A percentile compares a stretch with the other conserved stretches of the same genome.
Conservation (phyloP, 2,888 invertebrate species). For the Byasa hedistus region DNA sequence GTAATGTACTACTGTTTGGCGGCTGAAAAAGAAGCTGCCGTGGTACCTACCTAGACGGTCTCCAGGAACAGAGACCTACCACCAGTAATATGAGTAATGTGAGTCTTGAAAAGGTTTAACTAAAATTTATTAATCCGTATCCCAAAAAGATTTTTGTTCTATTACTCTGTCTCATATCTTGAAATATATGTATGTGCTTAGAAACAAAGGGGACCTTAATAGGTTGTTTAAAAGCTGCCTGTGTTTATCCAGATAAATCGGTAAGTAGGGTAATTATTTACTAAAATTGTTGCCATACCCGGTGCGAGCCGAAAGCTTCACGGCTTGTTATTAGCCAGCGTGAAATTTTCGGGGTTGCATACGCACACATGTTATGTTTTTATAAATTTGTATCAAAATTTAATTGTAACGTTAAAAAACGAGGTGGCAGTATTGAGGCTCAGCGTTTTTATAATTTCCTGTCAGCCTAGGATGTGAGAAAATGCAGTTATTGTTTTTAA, state of each 20-base stretch:
- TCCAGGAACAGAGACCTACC: no score
- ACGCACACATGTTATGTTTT: neutral
- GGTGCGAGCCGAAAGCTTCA: slow-evolving; percentile 44
- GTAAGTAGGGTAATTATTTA: slow-evolving; percentile 67
- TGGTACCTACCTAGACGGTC: no score
- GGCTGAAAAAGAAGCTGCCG: no score
- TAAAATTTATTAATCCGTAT: neutral
- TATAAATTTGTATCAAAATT: no score
- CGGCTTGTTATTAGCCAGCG: slow-evolving; percentile 46
- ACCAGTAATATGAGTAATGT: no score
- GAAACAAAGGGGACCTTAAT: neutral
- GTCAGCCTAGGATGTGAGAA: no score
- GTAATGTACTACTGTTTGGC: no score
- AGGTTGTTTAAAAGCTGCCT: slow-evolving; percentile 43
- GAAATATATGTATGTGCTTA: neutral
- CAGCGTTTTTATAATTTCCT: no score
- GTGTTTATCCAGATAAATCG: slow-evolving; percentile 54
- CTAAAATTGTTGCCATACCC: slow-evolving; percentile 68
- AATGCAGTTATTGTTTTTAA: no score
- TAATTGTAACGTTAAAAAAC: no score
- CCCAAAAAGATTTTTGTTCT: neutral
- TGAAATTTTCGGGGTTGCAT: slow-evolving; percentile 45
- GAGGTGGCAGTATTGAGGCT: no score
- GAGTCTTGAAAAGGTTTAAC: neutral
- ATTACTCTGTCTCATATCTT: slow-evolving; percentile 2